Conservation (phyloP, 2,888 invertebrate genomes). For the Arge pagana region DNA sequence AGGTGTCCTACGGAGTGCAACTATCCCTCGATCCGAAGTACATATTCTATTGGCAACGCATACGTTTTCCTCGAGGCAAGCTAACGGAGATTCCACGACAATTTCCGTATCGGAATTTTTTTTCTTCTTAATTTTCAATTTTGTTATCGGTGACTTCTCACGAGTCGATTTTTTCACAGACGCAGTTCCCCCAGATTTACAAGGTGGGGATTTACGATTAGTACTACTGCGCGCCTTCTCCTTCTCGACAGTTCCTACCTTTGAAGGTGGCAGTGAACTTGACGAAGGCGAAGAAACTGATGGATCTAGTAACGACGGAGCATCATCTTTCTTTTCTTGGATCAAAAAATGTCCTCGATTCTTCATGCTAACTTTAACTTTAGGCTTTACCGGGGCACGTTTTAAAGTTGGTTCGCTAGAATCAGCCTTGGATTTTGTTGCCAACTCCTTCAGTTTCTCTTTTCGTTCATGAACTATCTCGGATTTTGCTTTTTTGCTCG, state of each 20-base stretch:
- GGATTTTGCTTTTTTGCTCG: conserved; percentile 35
- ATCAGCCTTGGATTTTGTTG: conserved; percentile 51
- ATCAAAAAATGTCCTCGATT: conserved; percentile 65
- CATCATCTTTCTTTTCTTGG: conserved; percentile 25
- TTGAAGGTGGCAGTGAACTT: no score
- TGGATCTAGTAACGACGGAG: no score
- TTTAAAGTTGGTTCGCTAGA: conserved; percentile 27
- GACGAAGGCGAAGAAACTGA: no score
- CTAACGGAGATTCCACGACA: conserved; percentile 47
- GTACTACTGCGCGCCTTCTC: no score
- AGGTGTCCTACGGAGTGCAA: no score
- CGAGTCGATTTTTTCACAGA: no score
- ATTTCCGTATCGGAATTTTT: conserved; percentile 38
- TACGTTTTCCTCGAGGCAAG: no score
- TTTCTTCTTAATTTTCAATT: conserved; percentile 15
- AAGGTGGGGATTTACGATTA: no score
- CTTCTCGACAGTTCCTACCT: no score
- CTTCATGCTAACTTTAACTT: conserved; percentile 60
- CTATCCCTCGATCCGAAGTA: no score
- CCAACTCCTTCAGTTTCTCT: conserved; percentile 61
- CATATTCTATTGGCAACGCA: no score
- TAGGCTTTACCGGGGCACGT: conserved; percentile 37
- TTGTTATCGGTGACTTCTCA: neutral
- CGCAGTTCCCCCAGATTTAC: no score
- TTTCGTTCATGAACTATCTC: conserved; percentile 54